A percentile compares a stretch with the other conserved stretches of the same genome.
These are phyloP conservation scores for Drosophila insularis DNA, from an alignment of 1,140 invertebrate genomes.

Conservation along the genomic window DNA sequence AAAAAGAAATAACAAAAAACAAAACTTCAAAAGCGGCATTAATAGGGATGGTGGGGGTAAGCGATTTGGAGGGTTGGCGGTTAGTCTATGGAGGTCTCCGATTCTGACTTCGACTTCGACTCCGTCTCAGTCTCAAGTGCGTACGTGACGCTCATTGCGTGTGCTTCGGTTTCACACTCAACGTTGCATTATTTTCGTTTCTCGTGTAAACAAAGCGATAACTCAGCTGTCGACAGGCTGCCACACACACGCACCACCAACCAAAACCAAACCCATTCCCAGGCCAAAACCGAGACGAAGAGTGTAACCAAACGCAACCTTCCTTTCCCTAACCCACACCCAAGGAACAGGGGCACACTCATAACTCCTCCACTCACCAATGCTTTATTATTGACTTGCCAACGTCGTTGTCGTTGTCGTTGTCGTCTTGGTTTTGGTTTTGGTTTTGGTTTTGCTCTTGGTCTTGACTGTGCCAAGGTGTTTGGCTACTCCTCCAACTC, in stretches of 20 bases:
- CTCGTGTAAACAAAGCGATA: conserved; percentile 57
- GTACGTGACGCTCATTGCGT: conserved; percentile 54
- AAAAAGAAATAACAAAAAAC: neutral
- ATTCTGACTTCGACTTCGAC: neutral
- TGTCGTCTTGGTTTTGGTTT: neutral
- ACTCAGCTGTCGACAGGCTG: conserved; percentile 50
- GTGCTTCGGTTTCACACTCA: conserved; percentile 36
- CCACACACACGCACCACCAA: conserved; percentile 32
- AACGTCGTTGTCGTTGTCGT: neutral
- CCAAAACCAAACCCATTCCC: neutral
- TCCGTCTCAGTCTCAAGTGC: conserved; percentile 28
- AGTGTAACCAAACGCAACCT: conserved; percentile 16
- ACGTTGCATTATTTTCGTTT: conserved; percentile 28
- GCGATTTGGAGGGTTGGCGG: neutral
- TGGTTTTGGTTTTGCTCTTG: neutral
- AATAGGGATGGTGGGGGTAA: neutral
- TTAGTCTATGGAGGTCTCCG: neutral
- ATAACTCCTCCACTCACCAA: conserved; percentile 15
- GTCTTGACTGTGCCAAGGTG: conserved; percentile 2
- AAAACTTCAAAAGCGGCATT: conserved; percentile 33
- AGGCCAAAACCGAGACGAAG: neutral
- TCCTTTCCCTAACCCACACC: conserved; percentile 1
- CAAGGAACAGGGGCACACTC: conserved; percentile 10
- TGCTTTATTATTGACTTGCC: conserved; percentile 19
- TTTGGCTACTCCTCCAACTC: conserved; percentile 12